Percentiles rank a stretch among this genome's conserved stretches.
Conservation (phyloP, 1,140 invertebrate genomes). For the Scaptomyza montana region DNA sequence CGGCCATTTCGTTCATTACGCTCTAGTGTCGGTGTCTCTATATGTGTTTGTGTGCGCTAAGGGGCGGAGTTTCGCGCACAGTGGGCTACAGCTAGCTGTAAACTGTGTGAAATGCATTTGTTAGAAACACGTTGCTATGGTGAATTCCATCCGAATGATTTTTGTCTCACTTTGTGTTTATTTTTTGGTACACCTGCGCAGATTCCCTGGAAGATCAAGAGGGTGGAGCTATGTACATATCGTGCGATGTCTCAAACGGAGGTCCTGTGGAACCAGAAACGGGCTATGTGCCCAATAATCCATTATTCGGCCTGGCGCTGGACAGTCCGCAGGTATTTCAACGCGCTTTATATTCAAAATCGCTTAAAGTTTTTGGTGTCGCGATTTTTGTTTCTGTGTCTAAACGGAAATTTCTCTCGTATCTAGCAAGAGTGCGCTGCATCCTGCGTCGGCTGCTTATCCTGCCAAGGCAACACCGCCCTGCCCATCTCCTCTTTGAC, state of each 20-base stretch:
- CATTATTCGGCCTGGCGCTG: conserved; percentile 83
- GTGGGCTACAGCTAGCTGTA: conserved; percentile 40
- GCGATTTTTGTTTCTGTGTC: not conserved
- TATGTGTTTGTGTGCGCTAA: conserved; percentile 29
- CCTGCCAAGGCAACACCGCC: conserved; percentile 80
- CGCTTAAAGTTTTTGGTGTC: not conserved
- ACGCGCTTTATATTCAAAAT: conserved; percentile 26
- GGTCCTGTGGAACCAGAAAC: conserved; percentile 84
- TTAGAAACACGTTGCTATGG: conserved; percentile 16
- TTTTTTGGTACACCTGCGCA: conserved; percentile 60
- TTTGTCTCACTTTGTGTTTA: conserved; percentile 1
- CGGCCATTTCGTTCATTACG: conserved; percentile 38
- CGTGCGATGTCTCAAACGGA: conserved; percentile 84
- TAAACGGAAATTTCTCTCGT: conserved; percentile 3
- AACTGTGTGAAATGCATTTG: conserved; percentile 29
- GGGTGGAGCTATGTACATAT: conserved; percentile 84
- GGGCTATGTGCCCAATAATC: conserved; percentile 84
- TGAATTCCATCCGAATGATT: conserved; percentile 14
- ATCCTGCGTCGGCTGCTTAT: conserved; percentile 82
- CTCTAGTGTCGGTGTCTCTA: conserved; percentile 13
- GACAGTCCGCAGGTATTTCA: conserved; percentile 83
- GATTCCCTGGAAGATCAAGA: conserved; percentile 84
- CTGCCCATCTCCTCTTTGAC: conserved; percentile 77
- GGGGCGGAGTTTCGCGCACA: conserved; percentile 74
- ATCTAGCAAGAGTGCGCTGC: conserved; percentile 81